Evolutionary conservation across 2,888 invertebrate species (phyloP).

Genomic region (Monochamus alternatus): DNA sequence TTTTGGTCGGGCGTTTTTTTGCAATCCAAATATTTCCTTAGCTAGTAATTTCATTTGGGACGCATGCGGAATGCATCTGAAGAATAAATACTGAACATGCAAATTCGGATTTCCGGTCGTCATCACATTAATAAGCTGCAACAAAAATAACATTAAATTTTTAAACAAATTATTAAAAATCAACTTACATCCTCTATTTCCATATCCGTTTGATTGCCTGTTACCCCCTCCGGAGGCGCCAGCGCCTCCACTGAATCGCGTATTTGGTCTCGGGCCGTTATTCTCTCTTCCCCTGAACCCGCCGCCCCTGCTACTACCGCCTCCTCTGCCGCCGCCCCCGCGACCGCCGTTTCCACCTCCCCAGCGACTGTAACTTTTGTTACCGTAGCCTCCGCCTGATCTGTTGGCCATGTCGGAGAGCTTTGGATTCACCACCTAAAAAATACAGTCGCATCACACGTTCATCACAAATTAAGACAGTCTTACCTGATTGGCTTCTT

Average conservation of each 20-base stretch:
- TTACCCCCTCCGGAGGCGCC: slow-evolving; percentile 36
- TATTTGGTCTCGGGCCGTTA: slow-evolving; percentile 47
- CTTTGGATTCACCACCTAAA: slow-evolving; percentile 87
- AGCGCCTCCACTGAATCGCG: slow-evolving; percentile 36
- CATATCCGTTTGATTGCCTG: slow-evolving; percentile 46
- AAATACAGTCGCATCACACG: slow-evolving; percentile 69
- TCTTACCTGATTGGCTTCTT: slow-evolving; percentile 90
- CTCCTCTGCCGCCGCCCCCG: slow-evolving; percentile 42
- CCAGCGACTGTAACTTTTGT: slow-evolving; percentile 65
- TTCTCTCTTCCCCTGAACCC: slow-evolving; percentile 61
- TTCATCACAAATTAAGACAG: not conserved
- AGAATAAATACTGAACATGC: slow-evolving; percentile 53
- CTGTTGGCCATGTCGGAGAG: slow-evolving; percentile 85
- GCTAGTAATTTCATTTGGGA: slow-evolving; percentile 42
- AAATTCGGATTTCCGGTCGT: not conserved
- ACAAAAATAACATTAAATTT: not conserved
- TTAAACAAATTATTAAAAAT: too few species aligned
- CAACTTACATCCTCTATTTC: slow-evolving; percentile 50
- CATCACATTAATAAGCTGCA: slow-evolving; percentile 10
- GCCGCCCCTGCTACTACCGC: not conserved
- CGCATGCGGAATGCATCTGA: slow-evolving; percentile 60
- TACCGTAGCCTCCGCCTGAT: slow-evolving; percentile 71
- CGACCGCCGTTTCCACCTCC: slow-evolving; percentile 65
- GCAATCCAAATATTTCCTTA: not conserved
- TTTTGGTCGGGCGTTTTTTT: not conserved